Conservation (phyloP, 2,113 vertebrate genomes). For the Zosterops borbonicus region DNA sequence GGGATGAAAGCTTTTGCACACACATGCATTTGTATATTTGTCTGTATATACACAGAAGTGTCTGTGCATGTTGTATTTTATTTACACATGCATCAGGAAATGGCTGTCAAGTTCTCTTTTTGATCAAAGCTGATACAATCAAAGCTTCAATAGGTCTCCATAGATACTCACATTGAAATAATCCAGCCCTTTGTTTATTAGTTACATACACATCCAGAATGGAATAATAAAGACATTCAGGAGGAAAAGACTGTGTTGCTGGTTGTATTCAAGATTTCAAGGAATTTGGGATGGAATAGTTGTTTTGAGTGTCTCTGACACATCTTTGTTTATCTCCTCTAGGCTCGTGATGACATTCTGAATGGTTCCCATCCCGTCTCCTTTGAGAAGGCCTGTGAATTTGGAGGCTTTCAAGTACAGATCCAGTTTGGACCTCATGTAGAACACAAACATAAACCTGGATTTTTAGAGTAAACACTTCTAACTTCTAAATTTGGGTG, state of each 20-base stretch:
- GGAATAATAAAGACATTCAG: background rate
- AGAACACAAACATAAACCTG: constrained; percentile 97
- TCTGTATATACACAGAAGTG: background rate
- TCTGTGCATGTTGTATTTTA: background rate
- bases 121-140: background rate
- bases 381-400: constrained; percentile 98
- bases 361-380: constrained; percentile 98
- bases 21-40: fast-evolving
- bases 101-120: background rate
- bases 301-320: background rate
- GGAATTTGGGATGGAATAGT: background rate
- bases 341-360: constrained; percentile 98
- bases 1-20: background rate
- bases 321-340: background rate
- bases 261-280: background rate
- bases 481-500: background rate
- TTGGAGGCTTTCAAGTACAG: constrained; percentile 96
- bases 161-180: background rate
- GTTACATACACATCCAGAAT: background rate
- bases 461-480: constrained; percentile 93
- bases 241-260: background rate
- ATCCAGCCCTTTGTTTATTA: background rate
- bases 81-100: fast-evolving
- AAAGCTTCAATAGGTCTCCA: background rate
- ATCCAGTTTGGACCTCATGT: constrained; percentile 98